Conservation (phyloP, 2,888 invertebrate species). For the Phengaris alcon region DNA sequence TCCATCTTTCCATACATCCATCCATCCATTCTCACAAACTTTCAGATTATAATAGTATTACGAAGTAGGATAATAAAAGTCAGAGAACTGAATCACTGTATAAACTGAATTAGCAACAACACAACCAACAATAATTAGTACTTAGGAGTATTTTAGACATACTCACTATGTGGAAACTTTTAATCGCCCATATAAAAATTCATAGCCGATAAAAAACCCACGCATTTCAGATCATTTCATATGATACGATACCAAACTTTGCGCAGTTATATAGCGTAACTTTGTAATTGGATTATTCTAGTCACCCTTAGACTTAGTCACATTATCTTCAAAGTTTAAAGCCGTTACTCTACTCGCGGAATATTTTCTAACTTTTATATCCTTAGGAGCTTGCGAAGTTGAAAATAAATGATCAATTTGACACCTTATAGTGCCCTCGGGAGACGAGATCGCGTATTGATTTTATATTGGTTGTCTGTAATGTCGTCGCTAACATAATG, state of each 20-base stretch:
- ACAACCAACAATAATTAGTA: not conserved
- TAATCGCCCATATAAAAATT: constrained; percentile 4
- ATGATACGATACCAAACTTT: not conserved
- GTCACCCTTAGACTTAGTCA: constrained; percentile 8
- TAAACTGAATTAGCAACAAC: no score
- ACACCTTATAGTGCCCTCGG: constrained; percentile 25
- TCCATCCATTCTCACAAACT: no score
- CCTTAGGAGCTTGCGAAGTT: constrained; percentile 17
- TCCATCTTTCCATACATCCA: no score
- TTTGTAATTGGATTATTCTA: constrained; percentile 25
- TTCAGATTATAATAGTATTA: no score
- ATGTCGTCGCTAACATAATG: not conserved
- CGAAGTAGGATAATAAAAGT: no score
- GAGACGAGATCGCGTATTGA: constrained; percentile 15
- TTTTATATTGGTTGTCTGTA: constrained; percentile 22
- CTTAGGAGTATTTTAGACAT: not conserved
- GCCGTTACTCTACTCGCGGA: not conserved
- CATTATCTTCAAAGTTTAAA: constrained; percentile 10
- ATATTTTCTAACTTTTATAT: constrained; percentile 24
- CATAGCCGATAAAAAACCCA: constrained; percentile 4
- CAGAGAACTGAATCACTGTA: no score
- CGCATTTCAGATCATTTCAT: constrained; percentile 15
- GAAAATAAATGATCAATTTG: constrained; percentile 26
- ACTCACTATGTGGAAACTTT: not conserved
- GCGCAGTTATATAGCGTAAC: constrained; percentile 3